Percentiles rank a stretch among this genome's conserved stretches.
Conservation (phyloP, 2,888 invertebrate species). For the Nematopogon swammerdamellus region DNA sequence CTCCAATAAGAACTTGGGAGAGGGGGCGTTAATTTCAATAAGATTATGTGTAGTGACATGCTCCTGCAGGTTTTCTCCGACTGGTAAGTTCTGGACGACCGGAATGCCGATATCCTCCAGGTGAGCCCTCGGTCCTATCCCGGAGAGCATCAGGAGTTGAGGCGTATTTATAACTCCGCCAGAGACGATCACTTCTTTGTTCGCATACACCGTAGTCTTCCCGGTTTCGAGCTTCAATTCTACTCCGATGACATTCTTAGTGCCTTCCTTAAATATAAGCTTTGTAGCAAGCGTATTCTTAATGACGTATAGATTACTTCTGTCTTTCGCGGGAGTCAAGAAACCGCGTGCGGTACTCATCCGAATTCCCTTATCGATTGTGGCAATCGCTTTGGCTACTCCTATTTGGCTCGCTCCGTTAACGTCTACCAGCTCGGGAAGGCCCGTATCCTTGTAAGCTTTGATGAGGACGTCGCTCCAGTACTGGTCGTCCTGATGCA, state of each 20-base stretch:
- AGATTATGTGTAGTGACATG: conserved; percentile 27
- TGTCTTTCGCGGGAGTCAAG: conserved; percentile 33
- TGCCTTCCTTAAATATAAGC: conserved; percentile 41
- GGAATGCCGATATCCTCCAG: conserved; percentile 23
- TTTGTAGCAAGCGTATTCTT: conserved; percentile 42
- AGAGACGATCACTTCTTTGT: conserved; percentile 40
- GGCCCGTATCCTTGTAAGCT: conserved; percentile 29
- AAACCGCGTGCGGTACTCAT: conserved; percentile 73
- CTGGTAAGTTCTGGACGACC: conserved; percentile 30
- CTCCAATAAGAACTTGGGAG: conserved; percentile 12
- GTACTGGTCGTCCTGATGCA: conserved; percentile 18
- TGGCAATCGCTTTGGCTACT: conserved; percentile 72
- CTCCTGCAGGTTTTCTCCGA: conserved; percentile 41
- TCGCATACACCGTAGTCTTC: conserved; percentile 18
- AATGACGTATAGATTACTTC: conserved; percentile 24
- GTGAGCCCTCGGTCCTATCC: conserved; percentile 36
- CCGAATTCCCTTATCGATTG: conserved; percentile 61
- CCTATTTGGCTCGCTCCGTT: conserved; percentile 73
- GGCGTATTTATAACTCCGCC: conserved; percentile 44
- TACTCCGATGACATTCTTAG: conserved; percentile 33
- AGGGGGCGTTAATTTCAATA: conserved; percentile 14
- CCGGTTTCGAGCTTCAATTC: conserved; percentile 22
- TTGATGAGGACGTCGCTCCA: conserved; percentile 14
- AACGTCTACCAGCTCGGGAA: conserved; percentile 64
- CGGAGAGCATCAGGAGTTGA: conserved; percentile 43